phyloP scores from a whole-genome alignment of 2,888 invertebrate genomes.

The Nomada fucata region DNA sequence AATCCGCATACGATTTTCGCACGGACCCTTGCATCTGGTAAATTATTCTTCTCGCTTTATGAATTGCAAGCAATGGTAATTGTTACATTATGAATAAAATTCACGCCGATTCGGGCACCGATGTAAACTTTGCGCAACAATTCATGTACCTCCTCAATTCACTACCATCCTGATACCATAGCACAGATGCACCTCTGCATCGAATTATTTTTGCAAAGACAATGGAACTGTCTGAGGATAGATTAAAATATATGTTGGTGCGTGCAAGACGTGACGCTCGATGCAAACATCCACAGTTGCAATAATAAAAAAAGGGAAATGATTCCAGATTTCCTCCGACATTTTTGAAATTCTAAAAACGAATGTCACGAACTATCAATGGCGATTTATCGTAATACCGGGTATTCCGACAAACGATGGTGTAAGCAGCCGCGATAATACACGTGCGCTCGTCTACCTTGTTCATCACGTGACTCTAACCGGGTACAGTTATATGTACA shows the following conservation, averaged over 20 bases:
- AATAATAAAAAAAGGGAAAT: no score
- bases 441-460: slow-evolving; percentile 45
- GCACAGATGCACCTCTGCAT: slow-evolving; percentile 66
- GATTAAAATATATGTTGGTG: neutral
- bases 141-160: slow-evolving; percentile 24
- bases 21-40: no score
- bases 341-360: neutral
- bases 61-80: no score
- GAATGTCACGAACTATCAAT: neutral
- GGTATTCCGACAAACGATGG: neutral
- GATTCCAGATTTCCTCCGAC: no score
- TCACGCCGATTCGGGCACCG: slow-evolving; percentile 22
- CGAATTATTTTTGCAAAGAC: slow-evolving; percentile 4
- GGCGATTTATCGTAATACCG: neutral
- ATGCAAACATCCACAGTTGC: no score
- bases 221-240: neutral
- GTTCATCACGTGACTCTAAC: slow-evolving; percentile 46
- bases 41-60: no score
- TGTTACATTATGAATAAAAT: slow-evolving; percentile 24
- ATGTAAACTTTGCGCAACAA: slow-evolving; percentile 40
- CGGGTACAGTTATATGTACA: slow-evolving; percentile 61
- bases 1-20: no score
- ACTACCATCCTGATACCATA: slow-evolving; percentile 73
- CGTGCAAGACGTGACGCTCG: no score
- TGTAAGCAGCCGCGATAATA: slow-evolving; percentile 22